Base-by-base conservation (phyloP, 2,888 invertebrate genomes). In the Tinea pellionella region DNA sequence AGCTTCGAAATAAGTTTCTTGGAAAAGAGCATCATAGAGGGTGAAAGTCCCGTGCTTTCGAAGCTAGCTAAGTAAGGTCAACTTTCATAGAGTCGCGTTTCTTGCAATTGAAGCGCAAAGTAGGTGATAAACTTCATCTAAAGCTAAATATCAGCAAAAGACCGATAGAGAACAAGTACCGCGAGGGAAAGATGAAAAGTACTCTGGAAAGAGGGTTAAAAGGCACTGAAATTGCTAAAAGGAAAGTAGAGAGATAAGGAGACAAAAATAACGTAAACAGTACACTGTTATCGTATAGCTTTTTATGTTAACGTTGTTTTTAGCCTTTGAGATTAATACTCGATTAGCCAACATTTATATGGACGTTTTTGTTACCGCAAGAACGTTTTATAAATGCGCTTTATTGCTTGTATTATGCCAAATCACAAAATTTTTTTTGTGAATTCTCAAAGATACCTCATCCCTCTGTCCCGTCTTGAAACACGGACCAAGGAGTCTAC, bases 391-490 rank as follows among this genome's bases (percentile, higher is more conserved):
- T n/a, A n/a, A n/a, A n/a, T n/a, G n/a, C n/a, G n/a, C n/a, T n/a
- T n/a, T n/a, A n/a, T n/a, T n/a, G n/a, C n/a, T n/a, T n/a, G n/a
- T n/a, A n/a, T n/a, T n/a, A n/a, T n/a, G n/a, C n/a, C n/a, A n/a
- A n/a, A n/a, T n/a, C n/a, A n/a, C n/a, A n/a, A n/a, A n/a, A n/a
- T n/a, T n/a, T n/a, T n/a, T n/a, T n/a, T n/a, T n/a, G n/a, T n/a
- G n/a, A n/a, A n/a, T n/a, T n/a, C n/a, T n/a, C n/a, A n/a, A n/a
- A n/a, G n/a, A n/a, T n/a, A n/a, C n/a, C n/a, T n/a, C n/a, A n/a
- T n/a, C n/a, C n/a, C n/a, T n/a, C n/a, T 89, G 91, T 90, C 91
- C 91, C 91, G 91, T 91, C 91, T 92, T 91, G 92, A 91, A 92
- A 92, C 90, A 92, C 90, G 90, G 90, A 91, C 91, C 90, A 91